These are phyloP conservation scores for Nycticebus coucang DNA, from an alignment of 2,113 vertebrate genomes.

Conservation along the genomic window DNA sequence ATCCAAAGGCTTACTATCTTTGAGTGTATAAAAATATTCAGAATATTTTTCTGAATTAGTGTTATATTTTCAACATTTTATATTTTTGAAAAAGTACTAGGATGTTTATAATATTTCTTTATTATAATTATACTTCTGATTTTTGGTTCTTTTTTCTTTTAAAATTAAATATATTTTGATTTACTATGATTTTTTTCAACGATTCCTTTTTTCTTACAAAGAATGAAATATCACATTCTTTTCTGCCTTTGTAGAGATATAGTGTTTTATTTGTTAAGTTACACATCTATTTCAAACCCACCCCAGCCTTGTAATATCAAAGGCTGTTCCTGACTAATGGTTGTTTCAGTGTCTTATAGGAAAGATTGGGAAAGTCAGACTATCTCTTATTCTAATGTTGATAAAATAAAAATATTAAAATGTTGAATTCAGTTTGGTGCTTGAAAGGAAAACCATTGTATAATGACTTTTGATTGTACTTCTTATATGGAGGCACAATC, in stretches of 20 bases:
- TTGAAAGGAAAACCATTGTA: slow-evolving; percentile 5
- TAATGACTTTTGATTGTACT: neutral
- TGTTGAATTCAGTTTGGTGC: neutral
- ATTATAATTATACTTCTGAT: neutral
- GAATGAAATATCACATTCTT: neutral
- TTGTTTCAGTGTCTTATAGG: neutral
- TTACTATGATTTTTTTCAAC: slow-evolving; percentile 1
- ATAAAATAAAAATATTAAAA: slow-evolving; percentile 4
- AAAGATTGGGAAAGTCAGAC: neutral
- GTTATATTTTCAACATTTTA: slow-evolving; percentile 42
- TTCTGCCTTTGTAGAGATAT: neutral
- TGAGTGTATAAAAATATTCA: neutral
- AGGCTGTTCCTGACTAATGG: neutral
- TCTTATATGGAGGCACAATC: neutral
- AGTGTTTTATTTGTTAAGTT: slow-evolving; percentile 4
- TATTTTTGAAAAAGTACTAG: neutral
- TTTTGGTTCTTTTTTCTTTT: neutral
- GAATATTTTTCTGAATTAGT: slow-evolving; percentile 44
- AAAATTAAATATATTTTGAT: slow-evolving; percentile 31
- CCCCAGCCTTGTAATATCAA: neutral
- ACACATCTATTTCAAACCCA: neutral
- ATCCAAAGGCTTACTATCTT: slow-evolving; percentile 34
- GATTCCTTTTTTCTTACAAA: slow-evolving; percentile 42
- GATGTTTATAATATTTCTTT: neutral
- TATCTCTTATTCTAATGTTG: neutral